These are phyloP conservation scores for Artibeus jamaicensis DNA, from an alignment of 2,797 vertebrate species.

Conservation along the genomic window DNA sequence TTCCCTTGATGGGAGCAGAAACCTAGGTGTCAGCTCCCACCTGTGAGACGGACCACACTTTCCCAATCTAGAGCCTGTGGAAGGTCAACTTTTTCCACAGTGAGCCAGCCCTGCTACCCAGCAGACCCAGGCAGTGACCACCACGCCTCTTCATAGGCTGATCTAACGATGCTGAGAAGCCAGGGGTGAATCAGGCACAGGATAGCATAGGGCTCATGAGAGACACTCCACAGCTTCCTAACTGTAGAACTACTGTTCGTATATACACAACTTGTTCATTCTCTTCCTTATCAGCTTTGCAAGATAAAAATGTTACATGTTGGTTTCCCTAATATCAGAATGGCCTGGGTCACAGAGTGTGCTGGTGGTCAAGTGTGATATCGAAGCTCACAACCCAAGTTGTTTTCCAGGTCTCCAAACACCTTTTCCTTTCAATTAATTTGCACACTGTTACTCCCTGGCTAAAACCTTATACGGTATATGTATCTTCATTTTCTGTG, in stretches of 20 bases:
- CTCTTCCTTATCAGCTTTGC: constrained; percentile 1
- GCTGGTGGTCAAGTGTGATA: not conserved
- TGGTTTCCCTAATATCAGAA: constrained; percentile 31
- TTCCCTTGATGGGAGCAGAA: not conserved
- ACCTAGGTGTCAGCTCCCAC: not conserved
- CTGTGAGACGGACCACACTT: not conserved
- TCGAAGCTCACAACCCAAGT: not conserved
- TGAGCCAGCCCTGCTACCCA: not conserved
- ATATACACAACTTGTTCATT: not conserved
- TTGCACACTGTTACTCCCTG: not conserved
- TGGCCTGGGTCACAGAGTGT: not conserved
- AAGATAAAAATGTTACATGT: constrained; percentile 52
- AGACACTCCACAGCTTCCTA: not conserved
- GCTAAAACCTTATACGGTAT: not conserved
- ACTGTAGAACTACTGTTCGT: not conserved
- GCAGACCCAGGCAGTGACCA: not conserved
- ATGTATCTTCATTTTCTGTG: not conserved
- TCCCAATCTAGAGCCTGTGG: not conserved
- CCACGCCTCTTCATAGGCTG: not conserved
- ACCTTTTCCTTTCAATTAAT: not conserved
- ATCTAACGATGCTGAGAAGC: not conserved
- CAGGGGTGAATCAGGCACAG: not conserved
- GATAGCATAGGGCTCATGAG: not conserved
- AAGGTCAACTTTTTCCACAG: not conserved
- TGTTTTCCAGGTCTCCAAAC: not conserved